Evolutionary conservation across 2,888 invertebrate species (phyloP), one percentile per base, ranked within the genome.

Genomic region (Apamea epomidion): DNA sequence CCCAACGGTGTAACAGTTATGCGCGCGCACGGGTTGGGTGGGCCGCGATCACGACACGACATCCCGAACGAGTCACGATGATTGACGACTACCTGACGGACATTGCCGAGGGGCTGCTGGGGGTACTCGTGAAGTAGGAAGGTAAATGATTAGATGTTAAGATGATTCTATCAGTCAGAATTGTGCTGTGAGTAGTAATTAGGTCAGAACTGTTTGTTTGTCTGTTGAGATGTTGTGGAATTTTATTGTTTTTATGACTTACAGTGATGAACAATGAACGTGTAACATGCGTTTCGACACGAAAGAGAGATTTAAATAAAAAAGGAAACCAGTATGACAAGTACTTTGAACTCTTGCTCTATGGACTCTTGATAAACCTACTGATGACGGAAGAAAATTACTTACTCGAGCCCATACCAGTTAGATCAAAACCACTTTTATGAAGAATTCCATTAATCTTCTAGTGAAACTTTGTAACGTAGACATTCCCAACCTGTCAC

Each of bases 51-150:
- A 91, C 90, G 90, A 92, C 94, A 92, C 92, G 92, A 92, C 92
- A 90, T 90, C 91, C 92, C 90, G 92, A 88, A 92, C 94, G 42
- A 94, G 94, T 94, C 94, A 94, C 94, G 94, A 93, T 93, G 94
- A 94, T 94, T 92, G 94, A 94, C 92, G 92, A 93, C 92, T 93
- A 92, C 92, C 94, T 92, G 93, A 91, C 92, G 90, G 90, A 88
- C 88, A 83, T 84, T 54, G 88, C 90, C 87, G 88, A 90, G 87
- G 90, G 89, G 86, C 86, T 88, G 87, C 84, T 76, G 82, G 76
- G 74, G 81, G 78, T 80, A 86, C 83, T 86, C 83, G 81, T 86
- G 89, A 81, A 85, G 79, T 72, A 82, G 76, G 82, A 80, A 82
- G 79, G 73, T 86, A 88, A 84, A 83, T 81, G 67, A 87, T 87